Conservation (phyloP, 1,140 invertebrate genomes). For the Bombyx mandarina region DNA sequence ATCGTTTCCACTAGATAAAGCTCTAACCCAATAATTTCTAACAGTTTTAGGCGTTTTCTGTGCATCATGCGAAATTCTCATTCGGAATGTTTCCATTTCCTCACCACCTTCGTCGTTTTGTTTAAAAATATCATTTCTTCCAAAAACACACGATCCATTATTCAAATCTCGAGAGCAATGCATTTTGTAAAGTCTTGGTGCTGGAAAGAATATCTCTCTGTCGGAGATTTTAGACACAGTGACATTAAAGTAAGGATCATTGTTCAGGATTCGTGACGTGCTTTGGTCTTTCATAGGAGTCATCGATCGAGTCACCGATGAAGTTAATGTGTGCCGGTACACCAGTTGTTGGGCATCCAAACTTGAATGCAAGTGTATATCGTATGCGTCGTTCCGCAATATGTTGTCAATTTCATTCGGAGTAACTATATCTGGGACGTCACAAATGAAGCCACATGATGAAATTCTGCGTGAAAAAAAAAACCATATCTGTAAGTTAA, state of each 20-base stretch:
- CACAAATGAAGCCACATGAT: constrained; percentile 75
- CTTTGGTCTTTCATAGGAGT: constrained; percentile 66
- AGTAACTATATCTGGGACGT: constrained; percentile 52
- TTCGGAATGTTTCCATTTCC: constrained; percentile 22
- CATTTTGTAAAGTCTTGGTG: constrained; percentile 54
- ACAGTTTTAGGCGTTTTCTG: constrained; percentile 26
- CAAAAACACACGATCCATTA: constrained; percentile 44
- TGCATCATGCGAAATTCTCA: constrained; percentile 40
- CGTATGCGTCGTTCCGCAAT: constrained; percentile 69
- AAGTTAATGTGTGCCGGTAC: constrained; percentile 45
- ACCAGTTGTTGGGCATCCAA: constrained; percentile 50
- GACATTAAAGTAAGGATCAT: constrained; percentile 73
- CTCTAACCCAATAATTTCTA: constrained; percentile 38
- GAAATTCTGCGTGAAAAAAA: constrained; percentile 35
- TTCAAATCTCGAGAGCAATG: constrained; percentile 29
- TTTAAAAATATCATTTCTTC: constrained; percentile 27
- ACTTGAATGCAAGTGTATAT: constrained; percentile 64
- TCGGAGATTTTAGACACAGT: constrained; percentile 72
- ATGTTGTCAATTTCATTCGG: constrained; percentile 65
- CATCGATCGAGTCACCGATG: constrained; percentile 46
- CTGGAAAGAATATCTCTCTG: constrained; percentile 74
- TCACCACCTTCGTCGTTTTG: constrained; percentile 21
- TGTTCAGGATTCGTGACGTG: constrained; percentile 70
- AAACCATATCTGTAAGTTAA: neutral
- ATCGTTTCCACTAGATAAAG: constrained; percentile 26